Evolutionary conservation across 1,140 invertebrate genomes (phyloP), one percentile per base, ranked within the genome.

Genomic region (Solen grandis): DNA sequence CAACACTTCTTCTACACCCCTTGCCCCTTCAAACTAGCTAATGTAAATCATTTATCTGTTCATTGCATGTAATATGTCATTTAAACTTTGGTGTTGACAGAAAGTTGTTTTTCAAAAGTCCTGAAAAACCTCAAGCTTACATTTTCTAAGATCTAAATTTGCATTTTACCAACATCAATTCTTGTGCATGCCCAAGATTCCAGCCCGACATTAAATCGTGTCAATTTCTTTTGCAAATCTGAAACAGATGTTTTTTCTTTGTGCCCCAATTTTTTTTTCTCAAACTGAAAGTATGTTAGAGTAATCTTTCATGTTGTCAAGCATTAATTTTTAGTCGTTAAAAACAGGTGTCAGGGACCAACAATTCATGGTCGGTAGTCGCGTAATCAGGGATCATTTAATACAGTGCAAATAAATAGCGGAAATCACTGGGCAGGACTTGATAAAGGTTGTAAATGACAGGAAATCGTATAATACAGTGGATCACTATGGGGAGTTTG

Each of bases 21-120:
- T n/a, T 16, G 76, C 36, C 46, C 60, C 82, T 29, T 80, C 27
- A 25, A 84, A 77, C 72, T 57, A 84, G 72, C 50, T 1, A 55
- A 70, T 14, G 16, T 55, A 22, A 84, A 1, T 74, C 33, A 69
- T 83, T 74, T 10, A 81, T 70, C 14, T 76, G 55, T 50, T 76
- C 59, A 59, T 72, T 75, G 0, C 69, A 70, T 5, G 70, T 75
- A 1, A 54, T 0, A 38, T 59, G 25, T 31, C 65, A 0, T 19
- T n/a, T 19, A n/a, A 57, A 16, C n/a, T 55, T 84, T 76, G 1
- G 5, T 5, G 8, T 35, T 8, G n/a, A 19, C 14, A 0, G 63
- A 35, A 10, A 69, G 5, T 55, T 83, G 66, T 19, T 75, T 76
- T 35, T 75, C 72, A n/a, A 52, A 14, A 66, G 33, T 70, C 66